Evolutionary conservation across 2,888 invertebrate species (phyloP).

Genomic region (Synergus laeviventris): DNA sequence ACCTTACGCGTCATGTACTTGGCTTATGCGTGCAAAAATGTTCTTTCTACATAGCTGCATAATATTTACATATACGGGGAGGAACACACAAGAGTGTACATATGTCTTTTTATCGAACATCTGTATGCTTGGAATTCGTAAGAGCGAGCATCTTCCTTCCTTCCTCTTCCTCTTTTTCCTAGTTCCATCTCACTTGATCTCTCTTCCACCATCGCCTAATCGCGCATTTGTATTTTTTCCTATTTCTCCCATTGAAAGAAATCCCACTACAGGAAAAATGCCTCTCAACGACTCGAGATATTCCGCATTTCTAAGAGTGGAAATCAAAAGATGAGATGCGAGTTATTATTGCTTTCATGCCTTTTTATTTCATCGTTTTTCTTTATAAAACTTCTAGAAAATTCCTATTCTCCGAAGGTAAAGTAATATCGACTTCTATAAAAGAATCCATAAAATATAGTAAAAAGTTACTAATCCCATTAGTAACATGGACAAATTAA

Average conservation of each 20-base stretch:
- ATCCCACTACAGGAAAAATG: conserved; percentile 27
- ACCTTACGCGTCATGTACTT: conserved; percentile 56
- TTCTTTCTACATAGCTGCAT: conserved; percentile 58
- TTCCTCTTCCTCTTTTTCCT: conserved; percentile 33
- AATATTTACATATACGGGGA: conserved; percentile 55
- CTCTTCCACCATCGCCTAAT: conserved; percentile 26
- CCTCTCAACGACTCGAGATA: conserved; percentile 29
- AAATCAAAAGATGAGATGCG: conserved; percentile 37
- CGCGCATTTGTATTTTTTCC: conserved; percentile 38
- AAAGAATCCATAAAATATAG: no score
- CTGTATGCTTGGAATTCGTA: conserved; percentile 62
- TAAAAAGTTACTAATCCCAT: no score
- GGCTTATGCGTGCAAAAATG: conserved; percentile 55
- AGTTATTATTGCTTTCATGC: conserved; percentile 37
- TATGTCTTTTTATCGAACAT: conserved; percentile 63
- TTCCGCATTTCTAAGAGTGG: conserved; percentile 31
- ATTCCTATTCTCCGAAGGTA: no score
- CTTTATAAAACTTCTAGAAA: no score
- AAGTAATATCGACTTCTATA: no score
- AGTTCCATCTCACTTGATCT: conserved; percentile 10
- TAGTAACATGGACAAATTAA: no score
- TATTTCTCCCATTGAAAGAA: conserved; percentile 34
- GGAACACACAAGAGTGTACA: conserved; percentile 53
- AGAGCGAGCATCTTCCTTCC: conserved; percentile 51
- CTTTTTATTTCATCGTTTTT: conserved; percentile 15